Evolutionary conservation across 1,140 invertebrate species (phyloP).

Genomic region (Maniola jurtina): DNA sequence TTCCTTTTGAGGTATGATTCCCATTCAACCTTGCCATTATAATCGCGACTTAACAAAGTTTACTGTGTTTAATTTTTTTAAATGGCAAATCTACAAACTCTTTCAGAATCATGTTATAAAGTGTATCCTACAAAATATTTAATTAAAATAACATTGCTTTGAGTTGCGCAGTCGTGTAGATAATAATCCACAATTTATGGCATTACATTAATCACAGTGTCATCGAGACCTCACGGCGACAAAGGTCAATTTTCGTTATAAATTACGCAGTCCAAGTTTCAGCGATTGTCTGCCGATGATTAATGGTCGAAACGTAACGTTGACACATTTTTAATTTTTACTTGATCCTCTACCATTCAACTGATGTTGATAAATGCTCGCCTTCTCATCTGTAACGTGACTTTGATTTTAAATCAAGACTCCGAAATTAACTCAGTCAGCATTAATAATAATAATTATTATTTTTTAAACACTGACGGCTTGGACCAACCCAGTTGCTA

Average conservation of each 20-base stretch:
- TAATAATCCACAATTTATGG: neutral
- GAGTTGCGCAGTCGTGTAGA: neutral
- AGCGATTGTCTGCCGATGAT: neutral
- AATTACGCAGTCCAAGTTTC: neutral
- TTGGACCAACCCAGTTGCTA: no score
- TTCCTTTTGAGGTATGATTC: no score
- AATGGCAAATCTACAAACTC: no score
- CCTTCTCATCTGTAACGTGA: neutral
- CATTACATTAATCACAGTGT: neutral
- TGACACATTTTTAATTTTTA: slow-evolving; percentile 10
- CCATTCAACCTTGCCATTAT: no score
- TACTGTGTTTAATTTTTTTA: no score
- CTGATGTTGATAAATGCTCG: slow-evolving; percentile 6
- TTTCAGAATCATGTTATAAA: no score
- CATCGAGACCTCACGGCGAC: neutral
- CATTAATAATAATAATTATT: no score
- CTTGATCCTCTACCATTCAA: slow-evolving; percentile 1
- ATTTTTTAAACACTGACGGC: no score
- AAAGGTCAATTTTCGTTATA: slow-evolving; percentile 12
- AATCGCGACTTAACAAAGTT: no score
- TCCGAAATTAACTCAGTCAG: slow-evolving; percentile 1
- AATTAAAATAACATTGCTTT: slow-evolving; percentile 81
- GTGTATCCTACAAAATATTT: neutral
- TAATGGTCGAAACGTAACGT: neutral
- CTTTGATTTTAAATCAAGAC: neutral